These are phyloP conservation scores for Chrysomela aeneicollis DNA, from an alignment of 2,888 invertebrate species.

Conservation along the genomic window DNA sequence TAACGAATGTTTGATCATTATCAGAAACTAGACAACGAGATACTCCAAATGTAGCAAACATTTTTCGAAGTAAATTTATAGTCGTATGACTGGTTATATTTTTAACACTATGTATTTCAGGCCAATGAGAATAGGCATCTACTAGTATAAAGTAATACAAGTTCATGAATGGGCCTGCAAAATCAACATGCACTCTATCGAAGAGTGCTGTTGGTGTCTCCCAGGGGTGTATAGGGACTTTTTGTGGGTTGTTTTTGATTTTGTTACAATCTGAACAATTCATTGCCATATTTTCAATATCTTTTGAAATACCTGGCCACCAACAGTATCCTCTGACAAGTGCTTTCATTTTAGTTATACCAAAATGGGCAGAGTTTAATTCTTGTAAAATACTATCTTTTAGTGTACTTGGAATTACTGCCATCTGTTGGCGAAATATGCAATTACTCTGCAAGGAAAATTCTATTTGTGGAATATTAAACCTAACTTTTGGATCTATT, in stretches of 20 bases:
- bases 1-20: slow-evolving; percentile 38
- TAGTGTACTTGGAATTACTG: slow-evolving; percentile 18
- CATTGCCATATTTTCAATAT: slow-evolving; percentile 20
- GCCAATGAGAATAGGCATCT: too few species aligned
- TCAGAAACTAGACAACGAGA: slow-evolving; percentile 39
- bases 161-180: slow-evolving; percentile 25
- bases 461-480: slow-evolving; percentile 6
- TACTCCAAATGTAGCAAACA: slow-evolving; percentile 38
- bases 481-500: background rate
- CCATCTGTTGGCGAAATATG: slow-evolving; percentile 18
- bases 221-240: slow-evolving; percentile 48
- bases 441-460: background rate
- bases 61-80: slow-evolving; percentile 10
- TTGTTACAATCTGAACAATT: slow-evolving; percentile 23
- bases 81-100: slow-evolving; percentile 15
- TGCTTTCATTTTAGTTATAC: slow-evolving; percentile 14
- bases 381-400: slow-evolving; percentile 23
- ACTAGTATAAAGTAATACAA: slow-evolving; percentile 15
- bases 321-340: slow-evolving; percentile 16
- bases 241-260: slow-evolving; percentile 21
- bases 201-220: slow-evolving; percentile 51
- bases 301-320: slow-evolving; percentile 16
- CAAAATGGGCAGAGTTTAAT: slow-evolving; percentile 27
- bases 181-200: slow-evolving; percentile 25
- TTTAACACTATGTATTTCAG: background rate